phyloP scores from a whole-genome alignment of 2,888 invertebrate species.

The Hetaerina titia region DNA sequence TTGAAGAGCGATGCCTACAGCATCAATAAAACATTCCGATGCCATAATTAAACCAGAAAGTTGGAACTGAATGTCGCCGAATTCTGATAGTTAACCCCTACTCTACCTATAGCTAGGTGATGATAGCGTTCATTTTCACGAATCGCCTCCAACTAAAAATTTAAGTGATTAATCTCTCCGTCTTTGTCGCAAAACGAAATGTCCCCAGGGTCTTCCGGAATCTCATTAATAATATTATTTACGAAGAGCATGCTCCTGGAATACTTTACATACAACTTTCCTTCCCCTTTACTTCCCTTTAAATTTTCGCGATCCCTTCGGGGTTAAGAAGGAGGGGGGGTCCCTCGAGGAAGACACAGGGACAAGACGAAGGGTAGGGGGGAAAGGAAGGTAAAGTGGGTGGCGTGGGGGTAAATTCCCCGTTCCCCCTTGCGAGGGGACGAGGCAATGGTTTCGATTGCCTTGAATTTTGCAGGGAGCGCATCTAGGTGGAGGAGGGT shows the following conservation, averaged over 20 bases:
- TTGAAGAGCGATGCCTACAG: no score
- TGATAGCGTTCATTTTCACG: no score
- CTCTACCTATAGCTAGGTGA: no score
- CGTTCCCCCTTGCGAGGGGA: neutral
- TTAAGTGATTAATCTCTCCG: neutral
- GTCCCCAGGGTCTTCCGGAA: neutral
- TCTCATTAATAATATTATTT: conserved; percentile 3
- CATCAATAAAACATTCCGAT: no score
- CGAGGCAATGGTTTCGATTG: neutral
- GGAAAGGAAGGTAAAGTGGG: neutral
- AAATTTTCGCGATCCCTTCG: neutral
- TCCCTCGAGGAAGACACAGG: neutral
- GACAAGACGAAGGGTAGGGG: no score
- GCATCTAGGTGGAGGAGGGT: neutral
- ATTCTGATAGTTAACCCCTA: no score
- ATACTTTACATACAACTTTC: neutral
- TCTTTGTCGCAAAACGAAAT: neutral
- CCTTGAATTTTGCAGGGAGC: neutral
- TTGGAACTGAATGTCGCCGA: no score
- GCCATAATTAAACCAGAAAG: no score
- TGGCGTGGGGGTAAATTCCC: neutral
- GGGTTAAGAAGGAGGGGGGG: neutral
- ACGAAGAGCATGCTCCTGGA: neutral
- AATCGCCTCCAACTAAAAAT: neutral
- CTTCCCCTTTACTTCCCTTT: neutral